Base-by-base conservation (phyloP, 2,113 vertebrate genomes). In the Psophia crepitans region DNA sequence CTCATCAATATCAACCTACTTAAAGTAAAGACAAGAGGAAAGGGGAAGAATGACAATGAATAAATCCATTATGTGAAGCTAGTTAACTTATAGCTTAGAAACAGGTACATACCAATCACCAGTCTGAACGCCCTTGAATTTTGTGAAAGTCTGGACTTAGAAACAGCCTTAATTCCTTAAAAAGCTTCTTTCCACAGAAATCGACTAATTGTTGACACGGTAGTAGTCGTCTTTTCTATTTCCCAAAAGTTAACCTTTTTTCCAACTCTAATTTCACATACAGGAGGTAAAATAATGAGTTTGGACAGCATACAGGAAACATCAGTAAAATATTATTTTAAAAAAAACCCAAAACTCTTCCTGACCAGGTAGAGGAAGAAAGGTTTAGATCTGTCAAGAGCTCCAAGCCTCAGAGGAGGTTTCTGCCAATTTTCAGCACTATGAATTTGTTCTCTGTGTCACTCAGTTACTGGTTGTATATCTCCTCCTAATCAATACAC, bases 1-100 rank as follows among this genome's bases (percentile, higher is more conserved):
- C 69, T 92, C 86, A 96, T 95, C 96, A 93, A 86, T 61, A 92
- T 89, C 95, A 94, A 91, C 53, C 43, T 30, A 56, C 33, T 93
- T 84, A 58, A 90, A 74, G 63, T 57, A 80, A 90, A 73, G 64
- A 74, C 88, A 83, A 63, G 39, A 88, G 32, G 16, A 88, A 14
- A 91, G 24, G 22, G 28, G 35, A 82, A 87, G 73, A 93, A 89
- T 89, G 64, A 80, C 68, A 94, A 57, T 63, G 57, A 87, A 71
- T 66, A 90, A 85, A 80, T n/a, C 16, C 33, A 70, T 64, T 86
- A 77, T 22, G 30, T 84, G 71, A 89, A 58, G 21, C 39, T 54
- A 54, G 37, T 65, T 84, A 90, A 71, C 35, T 63, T 79, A 60
- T 1, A 95, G 60, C 48, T 75, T 75, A 61, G 60, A 91, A 90